Evolutionary conservation across 1,140 invertebrate species (phyloP).

Genomic region (Megathymus violae): DNA sequence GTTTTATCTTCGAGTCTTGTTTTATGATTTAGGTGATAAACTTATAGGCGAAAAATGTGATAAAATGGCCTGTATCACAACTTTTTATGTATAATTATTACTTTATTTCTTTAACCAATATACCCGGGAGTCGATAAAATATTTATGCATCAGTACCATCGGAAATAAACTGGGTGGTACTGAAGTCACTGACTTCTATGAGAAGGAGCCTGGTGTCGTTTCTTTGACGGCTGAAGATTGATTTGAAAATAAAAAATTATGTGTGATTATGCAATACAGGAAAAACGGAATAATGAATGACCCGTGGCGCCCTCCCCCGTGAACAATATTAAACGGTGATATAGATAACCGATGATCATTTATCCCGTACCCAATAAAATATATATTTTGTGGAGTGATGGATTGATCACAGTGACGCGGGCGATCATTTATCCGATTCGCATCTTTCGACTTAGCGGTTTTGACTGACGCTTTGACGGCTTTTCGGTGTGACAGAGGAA

Average conservation of each 20-base stretch:
- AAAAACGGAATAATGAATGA: not conserved
- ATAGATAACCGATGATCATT: slow-evolving; percentile 15
- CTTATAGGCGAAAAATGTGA: too few relatives aligned
- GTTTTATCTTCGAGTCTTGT: not conserved
- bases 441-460: not conserved
- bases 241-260: not conserved
- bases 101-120: too few relatives aligned
- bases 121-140: too few relatives aligned
- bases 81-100: too few relatives aligned
- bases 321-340: slow-evolving; percentile 6
- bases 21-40: not conserved
- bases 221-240: not conserved
- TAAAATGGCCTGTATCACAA: too few relatives aligned
- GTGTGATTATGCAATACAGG: too few relatives aligned
- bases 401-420: slow-evolving; percentile 14
- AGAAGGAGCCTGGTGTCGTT: not conserved
- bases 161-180: too few relatives aligned
- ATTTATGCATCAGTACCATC: too few relatives aligned
- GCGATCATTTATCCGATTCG: slow-evolving; percentile 18
- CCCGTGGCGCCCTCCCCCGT: not conserved
- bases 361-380: slow-evolving; percentile 16
- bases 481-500: not conserved
- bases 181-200: too few relatives aligned
- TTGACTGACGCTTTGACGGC: not conserved
- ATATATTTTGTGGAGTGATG: slow-evolving; percentile 22